Evolutionary conservation across 1,140 invertebrate species (phyloP).

Genomic region (Brachionus koreanus): DNA sequence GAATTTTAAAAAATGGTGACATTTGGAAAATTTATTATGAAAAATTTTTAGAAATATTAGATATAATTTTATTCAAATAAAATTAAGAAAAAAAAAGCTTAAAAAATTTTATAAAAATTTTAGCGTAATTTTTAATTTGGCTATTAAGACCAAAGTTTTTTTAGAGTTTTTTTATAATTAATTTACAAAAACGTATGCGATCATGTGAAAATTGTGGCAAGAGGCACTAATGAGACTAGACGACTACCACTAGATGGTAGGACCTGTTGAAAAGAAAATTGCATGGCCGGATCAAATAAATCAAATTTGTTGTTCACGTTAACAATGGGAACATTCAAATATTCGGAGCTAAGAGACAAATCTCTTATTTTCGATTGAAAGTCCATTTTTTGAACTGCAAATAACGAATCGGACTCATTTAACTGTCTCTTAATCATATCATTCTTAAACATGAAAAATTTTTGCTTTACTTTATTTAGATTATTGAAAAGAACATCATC

Average conservation of each 20-base stretch:
- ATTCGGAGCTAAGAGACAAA: not conserved
- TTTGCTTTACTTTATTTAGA: conserved; percentile 15
- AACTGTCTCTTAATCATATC: conserved; percentile 36
- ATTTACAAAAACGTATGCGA: not conserved
- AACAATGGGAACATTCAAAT: conserved; percentile 27
- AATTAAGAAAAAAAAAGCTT: not conserved
- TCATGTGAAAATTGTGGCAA: not conserved
- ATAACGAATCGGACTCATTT: conserved; percentile 30
- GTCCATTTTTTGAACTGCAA: conserved; percentile 28
- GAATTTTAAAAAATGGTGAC: no score
- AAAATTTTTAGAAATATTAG: not conserved
- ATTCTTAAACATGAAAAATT: conserved; percentile 27
- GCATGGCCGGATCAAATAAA: not conserved
- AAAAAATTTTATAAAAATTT: not conserved
- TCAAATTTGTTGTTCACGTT: conserved; percentile 30
- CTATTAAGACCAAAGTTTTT: not conserved
- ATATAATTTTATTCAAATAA: conserved; percentile 7
- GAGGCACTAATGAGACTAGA: conserved; percentile 8
- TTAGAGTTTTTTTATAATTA: not conserved
- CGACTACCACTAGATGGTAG: not conserved
- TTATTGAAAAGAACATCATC: not conserved
- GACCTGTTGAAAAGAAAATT: not conserved
- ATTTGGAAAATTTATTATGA: not conserved
- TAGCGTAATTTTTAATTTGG: not conserved
- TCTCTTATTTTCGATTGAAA: conserved; percentile 39